Percentiles rank a stretch among this genome's conserved stretches.
Evolutionary conservation across 2,888 invertebrate genomes (phyloP).

Genomic region (Furcula furcula): DNA sequence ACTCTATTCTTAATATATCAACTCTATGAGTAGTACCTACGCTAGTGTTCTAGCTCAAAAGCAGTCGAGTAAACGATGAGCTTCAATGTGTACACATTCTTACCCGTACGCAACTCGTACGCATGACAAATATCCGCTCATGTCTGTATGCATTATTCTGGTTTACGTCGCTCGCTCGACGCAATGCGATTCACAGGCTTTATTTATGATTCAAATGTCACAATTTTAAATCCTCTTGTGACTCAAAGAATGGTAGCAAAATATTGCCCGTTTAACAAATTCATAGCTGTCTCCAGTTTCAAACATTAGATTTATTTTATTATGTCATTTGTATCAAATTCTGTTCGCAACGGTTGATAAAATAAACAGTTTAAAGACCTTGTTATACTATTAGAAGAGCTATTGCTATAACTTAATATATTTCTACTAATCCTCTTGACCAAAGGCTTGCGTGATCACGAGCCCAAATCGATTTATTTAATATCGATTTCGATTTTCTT

Average conservation of each 20-base stretch:
- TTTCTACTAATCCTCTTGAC: no score
- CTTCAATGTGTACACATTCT: conserved; percentile 9
- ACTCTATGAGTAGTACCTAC: no score
- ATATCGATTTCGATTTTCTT: no score
- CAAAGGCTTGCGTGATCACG: no score
- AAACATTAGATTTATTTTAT: conserved; percentile 21
- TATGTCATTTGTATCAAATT: conserved; percentile 33
- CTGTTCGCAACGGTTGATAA: conserved; percentile 25
- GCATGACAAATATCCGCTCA: conserved; percentile 17
- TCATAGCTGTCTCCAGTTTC: background rate
- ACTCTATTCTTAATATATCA: no score
- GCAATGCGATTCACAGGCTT: conserved; percentile 6
- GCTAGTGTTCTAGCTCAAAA: no score
- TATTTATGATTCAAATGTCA: background rate
- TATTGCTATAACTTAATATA: background rate
- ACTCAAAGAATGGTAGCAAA: background rate
- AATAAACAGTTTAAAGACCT: conserved; percentile 26
- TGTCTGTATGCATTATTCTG: conserved; percentile 15
- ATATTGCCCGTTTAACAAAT: conserved; percentile 11
- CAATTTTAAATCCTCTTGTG: background rate
- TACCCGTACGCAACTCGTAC: conserved; percentile 17
- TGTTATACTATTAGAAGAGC: conserved; percentile 8
- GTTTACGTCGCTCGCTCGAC: conserved; percentile 12
- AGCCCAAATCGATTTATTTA: no score
- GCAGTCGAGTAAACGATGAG: background rate